Conservation (phyloP, 2,113 vertebrate species). For the Irena cyanogastra region DNA sequence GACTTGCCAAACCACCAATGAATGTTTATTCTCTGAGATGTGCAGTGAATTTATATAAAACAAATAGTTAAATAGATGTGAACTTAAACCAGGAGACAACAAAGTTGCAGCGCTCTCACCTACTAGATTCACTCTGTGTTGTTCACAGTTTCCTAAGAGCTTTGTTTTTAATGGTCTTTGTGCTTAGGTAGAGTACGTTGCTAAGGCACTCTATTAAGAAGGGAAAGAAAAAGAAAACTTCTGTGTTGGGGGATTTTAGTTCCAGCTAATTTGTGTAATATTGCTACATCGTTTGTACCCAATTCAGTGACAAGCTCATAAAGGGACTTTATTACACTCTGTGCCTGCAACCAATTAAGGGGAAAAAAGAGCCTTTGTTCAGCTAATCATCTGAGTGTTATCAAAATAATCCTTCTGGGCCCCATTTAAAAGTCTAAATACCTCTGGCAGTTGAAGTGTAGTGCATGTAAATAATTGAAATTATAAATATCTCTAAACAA, state of each 20-base stretch:
- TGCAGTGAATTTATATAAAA: background rate
- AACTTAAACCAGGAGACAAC: background rate
- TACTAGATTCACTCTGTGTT: background rate
- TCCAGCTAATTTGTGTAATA: background rate
- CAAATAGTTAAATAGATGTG: background rate
- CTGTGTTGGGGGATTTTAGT: background rate
- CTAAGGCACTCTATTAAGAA: background rate
- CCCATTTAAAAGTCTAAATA: constrained; percentile 20
- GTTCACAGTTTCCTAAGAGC: background rate
- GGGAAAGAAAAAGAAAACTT: background rate
- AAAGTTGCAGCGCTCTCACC: background rate
- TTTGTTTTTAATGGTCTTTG: background rate
- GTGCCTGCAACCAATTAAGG: constrained; percentile 11
- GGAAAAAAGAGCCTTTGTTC: constrained; percentile 7
- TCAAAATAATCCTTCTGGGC: constrained; percentile 31
- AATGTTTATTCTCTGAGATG: background rate
- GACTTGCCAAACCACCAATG: background rate
- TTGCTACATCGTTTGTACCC: constrained; percentile 2
- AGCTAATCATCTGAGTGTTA: constrained; percentile 25
- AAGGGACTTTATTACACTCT: background rate
- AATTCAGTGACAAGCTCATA: constrained; percentile 6
- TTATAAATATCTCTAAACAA: constrained; percentile 24
- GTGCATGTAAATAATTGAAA: constrained; percentile 40
- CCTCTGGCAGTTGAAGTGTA: constrained; percentile 17
- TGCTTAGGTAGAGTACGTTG: background rate